Evolutionary conservation across 2,888 invertebrate species (phyloP).

Genomic region (Torymus auratus): DNA sequence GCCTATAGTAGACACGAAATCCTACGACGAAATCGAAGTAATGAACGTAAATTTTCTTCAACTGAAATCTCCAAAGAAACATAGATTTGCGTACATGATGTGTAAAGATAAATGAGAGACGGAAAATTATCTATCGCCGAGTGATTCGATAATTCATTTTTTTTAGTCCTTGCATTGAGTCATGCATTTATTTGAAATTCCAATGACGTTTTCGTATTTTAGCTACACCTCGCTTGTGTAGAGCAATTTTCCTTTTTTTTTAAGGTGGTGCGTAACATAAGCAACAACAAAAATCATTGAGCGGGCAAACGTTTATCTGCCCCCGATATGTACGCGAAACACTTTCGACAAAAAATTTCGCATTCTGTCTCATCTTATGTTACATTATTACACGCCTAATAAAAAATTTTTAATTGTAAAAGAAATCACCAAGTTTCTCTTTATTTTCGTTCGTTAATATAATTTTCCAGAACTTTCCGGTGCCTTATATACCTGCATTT

Average conservation of each 20-base stretch:
- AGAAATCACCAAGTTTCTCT: conserved; percentile 37
- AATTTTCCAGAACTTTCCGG: conserved; percentile 14
- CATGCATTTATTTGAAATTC: conserved; percentile 62
- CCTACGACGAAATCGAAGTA: conserved; percentile 45
- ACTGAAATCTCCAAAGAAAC: conserved; percentile 54
- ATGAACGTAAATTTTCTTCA: conserved; percentile 49
- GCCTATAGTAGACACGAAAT: conserved; percentile 51
- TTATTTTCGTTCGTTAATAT: conserved; percentile 46
- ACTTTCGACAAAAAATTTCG: conserved; percentile 53
- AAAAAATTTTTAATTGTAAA: conserved; percentile 72
- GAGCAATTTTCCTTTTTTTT: conserved; percentile 64
- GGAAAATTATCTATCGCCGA: conserved; percentile 49
- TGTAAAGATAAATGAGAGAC: conserved; percentile 45
- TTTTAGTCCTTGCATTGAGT: conserved; percentile 54
- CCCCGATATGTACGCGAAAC: conserved; percentile 56
- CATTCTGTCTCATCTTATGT: conserved; percentile 70
- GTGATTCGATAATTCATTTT: conserved; percentile 44
- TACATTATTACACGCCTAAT: conserved; percentile 74
- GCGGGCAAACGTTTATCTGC: conserved; percentile 58
- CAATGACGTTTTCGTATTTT: conserved; percentile 61
- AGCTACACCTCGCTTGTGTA: conserved; percentile 61
- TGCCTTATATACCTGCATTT: conserved; percentile 25
- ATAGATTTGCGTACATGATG: conserved; percentile 48
- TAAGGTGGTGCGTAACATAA: conserved; percentile 68
- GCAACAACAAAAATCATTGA: conserved; percentile 62